phyloP scores from a whole-genome alignment of 2,888 invertebrate genomes.

The Ophioninae sp. region DNA sequence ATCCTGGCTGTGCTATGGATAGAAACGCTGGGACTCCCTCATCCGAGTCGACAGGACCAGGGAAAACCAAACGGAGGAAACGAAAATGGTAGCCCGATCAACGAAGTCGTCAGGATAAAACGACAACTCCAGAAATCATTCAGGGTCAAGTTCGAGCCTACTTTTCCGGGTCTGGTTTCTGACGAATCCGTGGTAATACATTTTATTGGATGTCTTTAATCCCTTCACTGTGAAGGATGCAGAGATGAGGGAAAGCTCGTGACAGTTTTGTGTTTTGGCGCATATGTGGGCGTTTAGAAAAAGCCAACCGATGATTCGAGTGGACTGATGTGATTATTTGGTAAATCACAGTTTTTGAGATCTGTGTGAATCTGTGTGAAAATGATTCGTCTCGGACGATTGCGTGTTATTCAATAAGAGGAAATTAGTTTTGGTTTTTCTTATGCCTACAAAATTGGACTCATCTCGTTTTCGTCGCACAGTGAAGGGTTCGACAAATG shows the following conservation, averaged over 20 bases:
- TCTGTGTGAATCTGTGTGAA: too few species aligned
- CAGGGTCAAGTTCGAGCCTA: constrained; percentile 13
- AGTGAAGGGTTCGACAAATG: not conserved
- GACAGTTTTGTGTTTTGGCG: not conserved
- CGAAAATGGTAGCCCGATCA: constrained; percentile 23
- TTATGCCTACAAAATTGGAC: too few species aligned
- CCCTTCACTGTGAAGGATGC: not conserved
- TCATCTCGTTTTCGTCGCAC: too few species aligned
- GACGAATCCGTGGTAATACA: constrained; percentile 31
- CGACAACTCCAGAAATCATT: constrained; percentile 65
- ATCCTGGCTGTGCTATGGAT: constrained; percentile 69
- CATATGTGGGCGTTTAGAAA: too few species aligned
- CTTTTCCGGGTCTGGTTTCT: constrained; percentile 34
- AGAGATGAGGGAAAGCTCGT: not conserved
- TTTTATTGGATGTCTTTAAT: not conserved
- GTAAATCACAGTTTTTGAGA: too few species aligned
- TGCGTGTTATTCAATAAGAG: too few species aligned
- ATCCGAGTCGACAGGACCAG: constrained; percentile 67
- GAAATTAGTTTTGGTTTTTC: too few species aligned
- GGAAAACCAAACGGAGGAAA: constrained; percentile 41
- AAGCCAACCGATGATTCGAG: too few species aligned
- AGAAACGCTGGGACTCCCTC: constrained; percentile 67
- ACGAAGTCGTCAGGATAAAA: constrained; percentile 60
- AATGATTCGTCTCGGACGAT: too few species aligned
- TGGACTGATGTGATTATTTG: too few species aligned